Evolutionary conservation across 1,140 invertebrate genomes (phyloP).

Genomic region (Aphis gossypii): DNA sequence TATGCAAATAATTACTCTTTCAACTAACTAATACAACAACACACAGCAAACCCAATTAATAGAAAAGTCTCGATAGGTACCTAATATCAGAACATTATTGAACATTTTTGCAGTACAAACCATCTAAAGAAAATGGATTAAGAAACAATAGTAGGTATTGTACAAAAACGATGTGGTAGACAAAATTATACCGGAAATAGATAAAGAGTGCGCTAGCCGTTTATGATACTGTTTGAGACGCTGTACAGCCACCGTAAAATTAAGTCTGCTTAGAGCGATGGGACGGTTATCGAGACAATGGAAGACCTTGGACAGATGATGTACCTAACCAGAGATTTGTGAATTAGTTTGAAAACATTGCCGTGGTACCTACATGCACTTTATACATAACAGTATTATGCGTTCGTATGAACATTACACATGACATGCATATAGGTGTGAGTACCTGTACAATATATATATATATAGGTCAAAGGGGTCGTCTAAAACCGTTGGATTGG

Average conservation of each 20-base stretch:
- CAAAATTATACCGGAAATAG: too few relatives aligned
- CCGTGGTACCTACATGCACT: background rate
- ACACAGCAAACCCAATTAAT: background rate
- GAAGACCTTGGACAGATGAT: background rate
- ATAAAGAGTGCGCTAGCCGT: background rate
- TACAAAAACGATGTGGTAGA: too few relatives aligned
- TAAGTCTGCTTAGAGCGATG: background rate
- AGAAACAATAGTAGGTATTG: background rate
- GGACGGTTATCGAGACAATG: background rate
- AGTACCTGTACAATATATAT: background rate
- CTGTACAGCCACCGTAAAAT: background rate
- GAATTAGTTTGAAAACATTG: background rate
- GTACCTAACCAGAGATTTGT: background rate
- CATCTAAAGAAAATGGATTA: background rate
- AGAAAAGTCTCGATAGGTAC: background rate
- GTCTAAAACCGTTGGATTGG: background rate
- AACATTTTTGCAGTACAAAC: background rate
- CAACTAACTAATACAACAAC: background rate
- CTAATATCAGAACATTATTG: background rate
- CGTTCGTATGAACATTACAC: background rate
- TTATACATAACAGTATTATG: background rate
- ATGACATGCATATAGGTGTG: background rate
- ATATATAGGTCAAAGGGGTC: conserved; percentile 22
- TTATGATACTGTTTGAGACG: background rate
- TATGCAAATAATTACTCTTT: background rate